Evolutionary conservation across 2,888 invertebrate genomes (phyloP), one percentile per base, ranked within the genome.

Genomic region (Eupithecia pulchellata): DNA sequence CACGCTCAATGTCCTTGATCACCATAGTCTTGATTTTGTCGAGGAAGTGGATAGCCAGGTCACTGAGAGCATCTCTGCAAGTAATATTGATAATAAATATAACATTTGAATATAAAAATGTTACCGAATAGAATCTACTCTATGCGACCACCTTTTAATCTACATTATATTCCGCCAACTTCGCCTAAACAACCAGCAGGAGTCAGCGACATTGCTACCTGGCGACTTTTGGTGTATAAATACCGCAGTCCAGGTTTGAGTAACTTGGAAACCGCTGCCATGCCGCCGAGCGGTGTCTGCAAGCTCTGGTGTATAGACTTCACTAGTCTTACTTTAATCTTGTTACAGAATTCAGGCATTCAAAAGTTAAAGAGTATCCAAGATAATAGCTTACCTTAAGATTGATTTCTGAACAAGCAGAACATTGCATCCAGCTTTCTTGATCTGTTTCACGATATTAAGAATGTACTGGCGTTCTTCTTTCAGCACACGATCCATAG

Each of bases 11-110:
- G 86, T 99, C 99, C 90, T 99, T 99, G 66, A 99, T 96, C 1
- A 99, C 99, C 97, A 99, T 97, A 68, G 99, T 98, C 91, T 99
- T 99, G 89, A 99, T 98, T 95, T 99, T 99, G 86, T 99, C 99
- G 79, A 99, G 95, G 94, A 99, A 99, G 89, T 99, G 99, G 79
- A 99, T 95, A 1, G 99, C 99, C 83, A 99, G 94, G 90, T 99
- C 99, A 78, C 98, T 99, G 27, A 99, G 96, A 8, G 99, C 99
- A 95, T 99, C 99, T 79, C 99, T 97, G 55, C n/a, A 66, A 57
- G 4, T 36, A 55, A 60, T 52, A n/a, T 39, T 8, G 11, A 39
- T 39, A 47, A 4, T 17, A n/a, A 32, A 32, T 5, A 5, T 32
- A 32, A 5, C 4, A 3, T 32, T 32, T n/a, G n/a, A n/a, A n/a